phyloP scores from a whole-genome alignment of 92 coral and sea anemone species.

The Actinernus sp. region DNA sequence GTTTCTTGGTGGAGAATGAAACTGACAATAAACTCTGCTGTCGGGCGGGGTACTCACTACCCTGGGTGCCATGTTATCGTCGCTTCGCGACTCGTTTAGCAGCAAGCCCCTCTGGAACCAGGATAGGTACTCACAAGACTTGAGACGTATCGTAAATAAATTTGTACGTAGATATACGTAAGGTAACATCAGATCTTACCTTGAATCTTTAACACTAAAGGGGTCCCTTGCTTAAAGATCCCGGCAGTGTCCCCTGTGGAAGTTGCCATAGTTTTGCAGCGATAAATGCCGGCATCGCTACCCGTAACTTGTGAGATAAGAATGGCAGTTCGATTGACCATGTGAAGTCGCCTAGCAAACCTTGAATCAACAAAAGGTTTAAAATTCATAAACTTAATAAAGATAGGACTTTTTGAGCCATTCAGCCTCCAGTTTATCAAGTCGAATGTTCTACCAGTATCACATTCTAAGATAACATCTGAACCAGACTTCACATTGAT shows the following conservation, averaged over 20 bases:
- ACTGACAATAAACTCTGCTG: no score
- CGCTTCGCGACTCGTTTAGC: no score
- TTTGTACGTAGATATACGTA: no score
- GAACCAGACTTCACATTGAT: constrained; percentile 71
- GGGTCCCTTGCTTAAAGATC: constrained; percentile 74
- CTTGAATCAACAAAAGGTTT: constrained; percentile 77
- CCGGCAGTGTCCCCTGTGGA: constrained; percentile 44
- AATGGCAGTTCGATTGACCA: constrained; percentile 76
- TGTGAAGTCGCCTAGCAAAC: constrained; percentile 80
- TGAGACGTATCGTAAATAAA: no score
- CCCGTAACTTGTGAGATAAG: constrained; percentile 70
- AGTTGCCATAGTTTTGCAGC: constrained; percentile 75
- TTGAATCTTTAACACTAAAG: constrained; percentile 71
- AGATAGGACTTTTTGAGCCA: constrained; percentile 75
- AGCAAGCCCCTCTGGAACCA: no score
- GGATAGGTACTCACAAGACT: no score
- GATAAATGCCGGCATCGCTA: constrained; percentile 86
- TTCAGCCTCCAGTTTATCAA: constrained; percentile 88
- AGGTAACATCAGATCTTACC: no score
- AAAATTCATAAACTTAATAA: constrained; percentile 84
- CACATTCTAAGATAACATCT: constrained; percentile 75
- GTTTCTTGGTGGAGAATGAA: no score
- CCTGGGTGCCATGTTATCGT: no score
- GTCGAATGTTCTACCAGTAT: constrained; percentile 34
- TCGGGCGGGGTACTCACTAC: no score